phyloP scores from a whole-genome alignment of 2,888 invertebrate species.

The Hecatera dysodea region DNA sequence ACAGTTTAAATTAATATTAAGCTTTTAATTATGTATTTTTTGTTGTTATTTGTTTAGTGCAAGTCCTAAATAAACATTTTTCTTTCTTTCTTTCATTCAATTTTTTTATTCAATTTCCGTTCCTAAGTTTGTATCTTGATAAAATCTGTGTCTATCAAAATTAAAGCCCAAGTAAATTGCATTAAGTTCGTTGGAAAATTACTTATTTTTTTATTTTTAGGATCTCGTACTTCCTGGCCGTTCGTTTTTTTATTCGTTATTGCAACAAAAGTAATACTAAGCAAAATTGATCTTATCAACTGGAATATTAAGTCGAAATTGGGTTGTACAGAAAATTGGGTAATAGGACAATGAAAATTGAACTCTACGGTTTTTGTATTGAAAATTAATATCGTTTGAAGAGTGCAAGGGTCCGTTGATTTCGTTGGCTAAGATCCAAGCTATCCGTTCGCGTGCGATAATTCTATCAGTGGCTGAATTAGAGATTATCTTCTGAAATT shows the following conservation, averaged over 20 bases:
- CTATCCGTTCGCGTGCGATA: constrained; percentile 79
- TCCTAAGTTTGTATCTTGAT: constrained; percentile 12
- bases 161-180: constrained; percentile 58
- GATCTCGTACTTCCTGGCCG: constrained; percentile 42
- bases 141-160: constrained; percentile 51
- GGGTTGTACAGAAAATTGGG: constrained; percentile 49
- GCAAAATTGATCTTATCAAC: constrained; percentile 42
- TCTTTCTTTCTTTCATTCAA: too few species aligned
- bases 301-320: constrained; percentile 51
- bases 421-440: constrained; percentile 77
- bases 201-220: constrained; percentile 52
- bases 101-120: constrained; percentile 2
- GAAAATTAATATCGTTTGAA: constrained; percentile 69
- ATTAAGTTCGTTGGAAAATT: constrained; percentile 55
- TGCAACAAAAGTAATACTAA: constrained; percentile 22
- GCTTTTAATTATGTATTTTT: too few species aligned
- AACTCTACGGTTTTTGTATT: constrained; percentile 62
- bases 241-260: constrained; percentile 51
- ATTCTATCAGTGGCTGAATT: constrained; percentile 80
- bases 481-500: constrained; percentile 78
- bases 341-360: constrained; percentile 65
- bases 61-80: too few species aligned
- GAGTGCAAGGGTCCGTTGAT: constrained; percentile 52
- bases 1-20: too few species aligned
- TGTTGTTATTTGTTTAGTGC: too few species aligned